Percentiles rank a stretch among this genome's conserved stretches.
These are phyloP conservation scores for Ophion ellenae DNA, from an alignment of 2,888 invertebrate genomes.

Conservation along the genomic window DNA sequence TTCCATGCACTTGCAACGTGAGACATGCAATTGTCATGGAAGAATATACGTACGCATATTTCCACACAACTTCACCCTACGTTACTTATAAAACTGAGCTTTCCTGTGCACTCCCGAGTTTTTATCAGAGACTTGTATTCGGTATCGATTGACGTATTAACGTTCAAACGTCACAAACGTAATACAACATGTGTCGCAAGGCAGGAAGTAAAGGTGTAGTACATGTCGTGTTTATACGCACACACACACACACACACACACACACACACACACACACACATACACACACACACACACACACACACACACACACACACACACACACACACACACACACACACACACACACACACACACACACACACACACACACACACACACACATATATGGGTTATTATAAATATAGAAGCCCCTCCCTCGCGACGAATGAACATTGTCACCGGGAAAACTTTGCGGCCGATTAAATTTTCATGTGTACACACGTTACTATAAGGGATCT, in stretches of 20 bases:
- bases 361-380: too few relatives aligned
- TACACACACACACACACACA: too few relatives aligned
- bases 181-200: background rate
- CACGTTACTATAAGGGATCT: constrained; percentile 31
- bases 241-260: too few relatives aligned
- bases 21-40: constrained; percentile 21
- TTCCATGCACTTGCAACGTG: constrained; percentile 12
- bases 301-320: too few relatives aligned
- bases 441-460: constrained; percentile 56
- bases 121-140: constrained; percentile 48
- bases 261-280: background rate
- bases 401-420: constrained; percentile 10
- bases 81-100: constrained; percentile 6
- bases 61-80: constrained; percentile 26
- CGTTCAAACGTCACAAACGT: constrained; percentile 41
- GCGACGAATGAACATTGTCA: constrained; percentile 61
- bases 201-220: background rate
- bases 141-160: constrained; percentile 59
- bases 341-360: too few relatives aligned
- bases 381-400: constrained; percentile 5
- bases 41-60: constrained; percentile 19
- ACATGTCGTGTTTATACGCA: too few relatives aligned
- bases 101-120: constrained; percentile 33
- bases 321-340: too few relatives aligned
- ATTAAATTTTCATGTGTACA: constrained; percentile 69